A percentile compares a stretch with the other conserved stretches of the same genome.
These are phyloP conservation scores for Lutjanus argentimaculatus DNA, from an alignment of 2,797 vertebrate genomes.

Conservation along the genomic window DNA sequence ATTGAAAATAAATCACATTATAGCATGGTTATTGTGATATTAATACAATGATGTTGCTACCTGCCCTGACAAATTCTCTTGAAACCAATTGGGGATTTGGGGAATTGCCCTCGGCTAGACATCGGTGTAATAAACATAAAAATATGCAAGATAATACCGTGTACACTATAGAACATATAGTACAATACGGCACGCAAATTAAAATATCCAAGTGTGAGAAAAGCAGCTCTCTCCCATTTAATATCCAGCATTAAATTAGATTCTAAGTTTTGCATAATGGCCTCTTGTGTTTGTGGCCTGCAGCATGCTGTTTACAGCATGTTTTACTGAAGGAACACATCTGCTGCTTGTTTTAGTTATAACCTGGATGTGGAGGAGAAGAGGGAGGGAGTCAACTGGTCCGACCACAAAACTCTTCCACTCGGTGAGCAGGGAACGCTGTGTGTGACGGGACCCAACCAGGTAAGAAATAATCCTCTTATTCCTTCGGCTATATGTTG, in stretches of 20 bases:
- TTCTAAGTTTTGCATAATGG: constrained; percentile 29
- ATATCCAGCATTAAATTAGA: constrained; percentile 29
- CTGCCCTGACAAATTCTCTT: not conserved
- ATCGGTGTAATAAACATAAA: constrained; percentile 14
- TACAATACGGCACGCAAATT: not conserved
- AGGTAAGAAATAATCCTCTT: constrained; percentile 70
- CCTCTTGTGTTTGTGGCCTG: constrained; percentile 28
- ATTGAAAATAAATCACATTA: constrained; percentile 14
- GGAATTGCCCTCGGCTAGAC: not conserved
- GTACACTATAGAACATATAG: not conserved
- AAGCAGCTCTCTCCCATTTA: not conserved
- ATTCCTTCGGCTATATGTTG: not conserved
- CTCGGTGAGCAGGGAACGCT: constrained; percentile 84
- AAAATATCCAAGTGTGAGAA: constrained; percentile 3
- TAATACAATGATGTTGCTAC: not conserved
- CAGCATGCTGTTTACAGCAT: constrained; percentile 12
- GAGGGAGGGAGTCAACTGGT: constrained; percentile 87
- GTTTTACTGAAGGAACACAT: constrained; percentile 16
- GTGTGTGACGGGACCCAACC: constrained; percentile 86
- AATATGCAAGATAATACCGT: not conserved
- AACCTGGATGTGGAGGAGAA: constrained; percentile 88
- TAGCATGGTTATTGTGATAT: not conserved
- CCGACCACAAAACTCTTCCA: constrained; percentile 89
- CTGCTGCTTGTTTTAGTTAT: constrained; percentile 74
- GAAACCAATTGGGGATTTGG: not conserved